Percentiles rank a stretch among this genome's conserved stretches.
Evolutionary conservation across 2,797 vertebrate genomes (phyloP).

Genomic region (Cheirogaleus major): DNA sequence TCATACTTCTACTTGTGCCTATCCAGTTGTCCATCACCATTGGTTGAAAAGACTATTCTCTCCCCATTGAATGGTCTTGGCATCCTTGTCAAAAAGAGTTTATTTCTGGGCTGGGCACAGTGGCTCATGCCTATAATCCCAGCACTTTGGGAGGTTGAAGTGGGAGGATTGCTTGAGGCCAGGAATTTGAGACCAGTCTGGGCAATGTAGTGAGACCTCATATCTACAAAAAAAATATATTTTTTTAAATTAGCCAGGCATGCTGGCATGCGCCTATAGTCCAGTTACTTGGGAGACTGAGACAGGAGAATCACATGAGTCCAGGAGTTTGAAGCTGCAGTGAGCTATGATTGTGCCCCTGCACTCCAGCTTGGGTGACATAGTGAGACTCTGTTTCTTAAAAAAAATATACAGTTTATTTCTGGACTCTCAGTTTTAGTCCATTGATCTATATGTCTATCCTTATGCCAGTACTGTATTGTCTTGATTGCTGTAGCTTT

Average conservation of each 20-base stretch:
- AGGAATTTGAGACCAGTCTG: background rate
- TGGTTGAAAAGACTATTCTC: conserved; percentile 27
- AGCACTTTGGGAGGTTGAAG: background rate
- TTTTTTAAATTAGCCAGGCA: background rate
- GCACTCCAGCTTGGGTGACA: background rate
- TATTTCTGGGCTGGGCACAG: background rate
- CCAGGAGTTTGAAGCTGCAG: background rate
- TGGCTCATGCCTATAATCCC: background rate
- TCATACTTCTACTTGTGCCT: background rate
- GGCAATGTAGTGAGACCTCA: background rate
- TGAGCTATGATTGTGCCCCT: background rate
- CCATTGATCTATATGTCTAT: background rate
- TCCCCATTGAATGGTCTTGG: background rate
- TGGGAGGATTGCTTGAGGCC: background rate
- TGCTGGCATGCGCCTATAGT: background rate
- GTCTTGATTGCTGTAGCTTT: background rate
- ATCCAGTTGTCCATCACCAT: background rate
- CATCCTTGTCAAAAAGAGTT: background rate
- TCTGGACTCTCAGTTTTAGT: background rate
- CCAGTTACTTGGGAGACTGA: background rate
- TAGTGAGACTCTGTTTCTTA: background rate
- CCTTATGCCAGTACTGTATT: background rate
- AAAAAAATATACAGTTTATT: conserved; percentile 7
- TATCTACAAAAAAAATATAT: background rate
- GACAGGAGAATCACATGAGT: background rate